Conservation (phyloP, 2,113 vertebrate genomes). For the Lipophrys pholis region DNA sequence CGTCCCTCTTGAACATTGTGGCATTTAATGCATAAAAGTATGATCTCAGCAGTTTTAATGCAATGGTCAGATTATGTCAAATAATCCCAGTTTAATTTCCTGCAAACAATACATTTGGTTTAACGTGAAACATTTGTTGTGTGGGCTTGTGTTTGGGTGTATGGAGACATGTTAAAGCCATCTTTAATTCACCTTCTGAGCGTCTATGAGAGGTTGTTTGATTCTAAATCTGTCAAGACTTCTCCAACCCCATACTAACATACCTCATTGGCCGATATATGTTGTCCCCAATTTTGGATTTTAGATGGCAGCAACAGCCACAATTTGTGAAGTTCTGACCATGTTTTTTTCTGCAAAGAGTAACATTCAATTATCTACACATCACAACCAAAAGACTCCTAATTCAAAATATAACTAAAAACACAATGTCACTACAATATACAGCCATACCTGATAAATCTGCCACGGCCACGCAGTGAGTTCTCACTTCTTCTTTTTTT, state of each 20-base stretch:
- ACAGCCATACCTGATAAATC: too few relatives aligned
- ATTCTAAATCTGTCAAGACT: background rate
- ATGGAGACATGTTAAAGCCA: background rate
- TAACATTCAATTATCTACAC: too few relatives aligned
- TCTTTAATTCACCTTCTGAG: background rate
- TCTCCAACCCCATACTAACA: background rate
- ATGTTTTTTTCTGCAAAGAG: too few relatives aligned
- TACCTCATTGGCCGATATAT: background rate
- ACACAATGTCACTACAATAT: too few relatives aligned
- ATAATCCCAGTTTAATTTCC: background rate
- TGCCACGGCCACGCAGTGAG: too few relatives aligned
- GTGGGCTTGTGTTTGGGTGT: background rate
- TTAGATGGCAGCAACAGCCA: too few relatives aligned
- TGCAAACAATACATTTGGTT: background rate
- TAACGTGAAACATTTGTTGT: background rate
- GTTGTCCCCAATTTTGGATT: too few relatives aligned
- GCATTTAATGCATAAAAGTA: slow-evolving; percentile 4
- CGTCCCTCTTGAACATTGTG: background rate
- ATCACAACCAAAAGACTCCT: too few relatives aligned
- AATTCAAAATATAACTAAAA: too few relatives aligned
- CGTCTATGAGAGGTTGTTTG: background rate
- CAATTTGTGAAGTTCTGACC: too few relatives aligned
- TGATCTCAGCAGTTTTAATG: slow-evolving; percentile 5
- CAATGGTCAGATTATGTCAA: background rate
- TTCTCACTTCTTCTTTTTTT: background rate